Base-by-base conservation (phyloP, 2,797 vertebrate genomes). In the Carduelis carduelis region DNA sequence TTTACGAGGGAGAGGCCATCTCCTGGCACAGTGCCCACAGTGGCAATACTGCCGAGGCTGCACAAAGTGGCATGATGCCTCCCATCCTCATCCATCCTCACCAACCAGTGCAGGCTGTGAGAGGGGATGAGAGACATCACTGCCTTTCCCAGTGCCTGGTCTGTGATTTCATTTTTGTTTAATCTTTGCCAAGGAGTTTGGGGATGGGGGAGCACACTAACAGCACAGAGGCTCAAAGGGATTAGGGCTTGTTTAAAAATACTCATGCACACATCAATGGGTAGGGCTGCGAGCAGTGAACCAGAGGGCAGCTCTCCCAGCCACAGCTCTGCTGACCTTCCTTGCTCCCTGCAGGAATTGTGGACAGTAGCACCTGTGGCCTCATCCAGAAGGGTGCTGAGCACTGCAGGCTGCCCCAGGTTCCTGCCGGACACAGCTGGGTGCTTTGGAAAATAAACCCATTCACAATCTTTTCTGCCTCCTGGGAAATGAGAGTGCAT, bases 1-100 rank as follows among this genome's bases (percentile, higher is more conserved):
- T 85, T 95, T 97, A 95, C 11, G 39, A 80, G 92, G 52, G 82
- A 93, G 83, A 93, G 96, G 87, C 93, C 92, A 93, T 95, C 95
- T 97, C 84, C 93, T 97, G 96, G 96, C 92, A 41, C 69, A 3
- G 2, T 79, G 97, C 94, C 97, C 24, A 12, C 5, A 4, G 88
- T 8, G n/a, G 56, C 75, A 92, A 55, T 4, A 21, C 55, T 56
- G 57, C 59, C 0, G 14, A 90, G 69, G 65, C 79, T 47, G 59
- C 27, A 32, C 90, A 46, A 87, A 87, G 74, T 50, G 61, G 77
- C 68, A 93, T 2, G 32, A 75, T 84, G 50, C 19, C 37, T 80
- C 81, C 57, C 52, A 80, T 83, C 61, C 46, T 91, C 69, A 75
- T 16, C 61, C 80, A 61, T 50, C 56, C 37, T 74, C 75, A 66